A percentile compares a stretch with the other conserved stretches of the same genome.
Evolutionary conservation across 2,797 vertebrate species (phyloP).

Genomic region (Strix occidentalis): DNA sequence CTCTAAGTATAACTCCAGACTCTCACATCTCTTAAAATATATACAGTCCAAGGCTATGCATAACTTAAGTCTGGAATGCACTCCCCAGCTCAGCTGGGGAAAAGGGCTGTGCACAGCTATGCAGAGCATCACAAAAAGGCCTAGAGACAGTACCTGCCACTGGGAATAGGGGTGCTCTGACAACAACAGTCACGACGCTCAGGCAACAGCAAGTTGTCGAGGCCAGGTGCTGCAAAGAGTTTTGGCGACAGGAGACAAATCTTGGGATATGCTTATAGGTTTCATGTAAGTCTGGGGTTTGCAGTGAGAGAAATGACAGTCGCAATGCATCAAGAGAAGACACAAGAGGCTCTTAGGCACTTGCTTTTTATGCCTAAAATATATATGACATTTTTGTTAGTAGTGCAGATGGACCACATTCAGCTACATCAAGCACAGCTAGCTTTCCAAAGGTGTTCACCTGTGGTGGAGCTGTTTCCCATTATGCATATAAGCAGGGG

Average conservation of each 20-base stretch:
- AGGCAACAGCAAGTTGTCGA: not conserved
- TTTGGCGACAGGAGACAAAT: not conserved
- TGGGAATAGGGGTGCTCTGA: not conserved
- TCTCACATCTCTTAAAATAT: not conserved
- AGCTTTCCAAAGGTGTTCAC: not conserved
- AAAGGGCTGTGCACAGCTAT: not conserved
- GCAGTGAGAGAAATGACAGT: not conserved
- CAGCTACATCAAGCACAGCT: not conserved
- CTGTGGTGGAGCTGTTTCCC: not conserved
- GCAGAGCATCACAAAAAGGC: not conserved
- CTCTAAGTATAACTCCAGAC: not conserved
- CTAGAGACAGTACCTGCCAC: accelerated
- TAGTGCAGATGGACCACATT: not conserved
- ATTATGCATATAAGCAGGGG: not conserved
- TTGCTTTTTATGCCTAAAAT: not conserved
- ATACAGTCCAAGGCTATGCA: not conserved
- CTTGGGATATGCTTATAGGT: not conserved
- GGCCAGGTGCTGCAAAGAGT: not conserved
- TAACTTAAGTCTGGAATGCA: not conserved
- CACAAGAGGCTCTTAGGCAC: not conserved
- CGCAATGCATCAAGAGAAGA: not conserved
- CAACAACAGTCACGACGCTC: not conserved
- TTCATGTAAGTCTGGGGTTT: not conserved
- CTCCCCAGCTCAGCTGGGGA: not conserved
- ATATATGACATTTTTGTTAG: not conserved